Base-by-base conservation (phyloP, 92 coral and sea anemone genomes). In the Micromussa lordhowensis region DNA sequence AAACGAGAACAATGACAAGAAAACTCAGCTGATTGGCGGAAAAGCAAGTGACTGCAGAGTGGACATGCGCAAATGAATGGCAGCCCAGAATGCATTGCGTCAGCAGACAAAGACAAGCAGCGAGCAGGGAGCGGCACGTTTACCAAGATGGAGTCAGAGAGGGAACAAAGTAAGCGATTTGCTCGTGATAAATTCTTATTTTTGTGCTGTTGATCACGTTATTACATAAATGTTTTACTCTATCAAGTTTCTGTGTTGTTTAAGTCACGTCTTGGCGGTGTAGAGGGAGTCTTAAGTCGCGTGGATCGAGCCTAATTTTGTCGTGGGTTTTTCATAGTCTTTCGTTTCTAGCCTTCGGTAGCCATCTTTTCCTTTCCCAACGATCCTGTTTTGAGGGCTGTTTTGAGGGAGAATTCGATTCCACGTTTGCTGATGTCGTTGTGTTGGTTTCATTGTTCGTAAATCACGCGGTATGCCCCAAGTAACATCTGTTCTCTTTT, bases 61-160 rank as follows among this genome's bases (percentile, higher is more conserved):
- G 26, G 89, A 86, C 89, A 86, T 86, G 89, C 89, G 89, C 89
- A 86, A 77, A 58, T 49, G n/a, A 70, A 40, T 64, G 77, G 94
- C 68, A 82, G 87, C 90, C 96, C 96, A 93, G 53, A 87, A 83
- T 91, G 90, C 96, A 53, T n/a, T 90, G 91, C 88, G 93, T 85
- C 85, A 82, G 82, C 94, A 93, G 96, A 84, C 91, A 93, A 93
- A 93, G 96, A 68, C 87, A 72, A 90, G 91, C 82, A 93, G 91
- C 96, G 88, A 81, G 69, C 84, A 93, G 93, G 88, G 92, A 79
- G 90, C 88, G 92, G 94, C 93, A 89, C 90, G 90, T 91, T 88
- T 77, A 87, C 82, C 94, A 93, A 93, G 83, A 93, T 93, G 96
- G 96, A 90, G 88, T 88, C 96, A 91, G 94, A 64, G 90, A 93